A percentile compares a stretch with the other conserved stretches of the same genome.
Evolutionary conservation across 2,888 invertebrate genomes (phyloP).

Genomic region (Caenorhabditis doughertyi): DNA sequence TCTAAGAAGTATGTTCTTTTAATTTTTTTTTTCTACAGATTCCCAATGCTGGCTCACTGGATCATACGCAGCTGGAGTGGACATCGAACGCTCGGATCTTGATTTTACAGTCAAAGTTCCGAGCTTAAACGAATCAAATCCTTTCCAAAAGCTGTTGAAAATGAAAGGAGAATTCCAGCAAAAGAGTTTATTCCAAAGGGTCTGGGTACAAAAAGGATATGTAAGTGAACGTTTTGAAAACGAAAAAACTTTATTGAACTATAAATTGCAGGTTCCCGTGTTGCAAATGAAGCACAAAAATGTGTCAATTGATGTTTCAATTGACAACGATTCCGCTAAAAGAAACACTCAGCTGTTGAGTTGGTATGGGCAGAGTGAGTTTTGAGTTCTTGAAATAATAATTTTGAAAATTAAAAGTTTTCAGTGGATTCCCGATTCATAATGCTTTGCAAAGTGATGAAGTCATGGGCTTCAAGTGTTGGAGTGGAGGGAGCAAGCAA

Average conservation of each 20-base stretch:
- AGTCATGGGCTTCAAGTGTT: conserved; percentile 12
- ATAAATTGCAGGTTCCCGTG: conserved; percentile 14
- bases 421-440: conserved; percentile 30
- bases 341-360: conserved; percentile 37
- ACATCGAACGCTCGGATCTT: conserved; percentile 17
- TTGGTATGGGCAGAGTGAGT: conserved; percentile 40
- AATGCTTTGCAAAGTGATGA: conserved; percentile 28
- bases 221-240: too few species aligned
- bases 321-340: conserved; percentile 22
- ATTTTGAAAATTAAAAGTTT: too few species aligned
- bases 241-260: too few species aligned
- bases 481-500: conserved; percentile 22
- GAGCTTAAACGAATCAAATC: background rate
- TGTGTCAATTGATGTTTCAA: conserved; percentile 31
- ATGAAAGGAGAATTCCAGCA: background rate
- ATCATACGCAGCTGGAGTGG: conserved; percentile 32
- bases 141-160: background rate
- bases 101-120: conserved; percentile 28
- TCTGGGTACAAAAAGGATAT: conserved; percentile 5
- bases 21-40: background rate
- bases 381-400: too few species aligned
- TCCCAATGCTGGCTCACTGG: conserved; percentile 9
- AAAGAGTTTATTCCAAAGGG: background rate
- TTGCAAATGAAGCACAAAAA: background rate
- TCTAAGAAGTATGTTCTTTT: background rate